A percentile compares a stretch with the other conserved stretches of the same genome.
phyloP scores from a whole-genome alignment of 2,797 vertebrate species.

The Galago senegalensis region DNA sequence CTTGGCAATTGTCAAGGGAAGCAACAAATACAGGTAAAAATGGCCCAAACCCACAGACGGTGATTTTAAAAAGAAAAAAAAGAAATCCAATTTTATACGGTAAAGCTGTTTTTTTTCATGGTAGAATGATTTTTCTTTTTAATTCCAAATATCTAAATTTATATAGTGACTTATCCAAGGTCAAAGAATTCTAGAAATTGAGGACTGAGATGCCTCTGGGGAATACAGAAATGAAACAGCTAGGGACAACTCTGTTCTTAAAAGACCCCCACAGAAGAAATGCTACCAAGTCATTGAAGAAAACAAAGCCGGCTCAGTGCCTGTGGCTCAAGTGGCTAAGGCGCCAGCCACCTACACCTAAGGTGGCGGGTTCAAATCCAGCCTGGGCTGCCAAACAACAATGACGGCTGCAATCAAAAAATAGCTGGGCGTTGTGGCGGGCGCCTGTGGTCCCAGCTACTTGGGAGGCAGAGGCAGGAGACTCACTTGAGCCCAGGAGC shows the following conservation, averaged over 20 bases:
- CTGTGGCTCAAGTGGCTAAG: too few species aligned
- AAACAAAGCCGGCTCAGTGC: too few species aligned
- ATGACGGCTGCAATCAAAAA: too few species aligned
- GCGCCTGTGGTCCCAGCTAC: too few species aligned
- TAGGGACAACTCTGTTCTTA: not conserved
- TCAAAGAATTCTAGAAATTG: not conserved
- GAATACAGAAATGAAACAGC: not conserved
- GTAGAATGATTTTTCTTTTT: not conserved
- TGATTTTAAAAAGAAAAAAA: not conserved
- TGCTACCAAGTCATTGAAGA: not conserved
- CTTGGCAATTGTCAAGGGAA: not conserved
- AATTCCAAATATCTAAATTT: not conserved
- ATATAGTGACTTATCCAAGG: not conserved
- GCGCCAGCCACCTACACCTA: too few species aligned
- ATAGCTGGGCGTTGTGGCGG: too few species aligned
- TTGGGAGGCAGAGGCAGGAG: too few species aligned
- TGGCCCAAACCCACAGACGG: not conserved
- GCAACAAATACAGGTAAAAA: slow-evolving; percentile 33
- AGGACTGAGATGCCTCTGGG: not conserved
- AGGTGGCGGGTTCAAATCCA: too few species aligned
- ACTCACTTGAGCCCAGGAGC: too few species aligned
- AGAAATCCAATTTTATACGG: not conserved
- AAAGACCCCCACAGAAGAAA: not conserved
- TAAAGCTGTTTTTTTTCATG: not conserved
- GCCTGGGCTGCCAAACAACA: too few species aligned